phyloP scores from a whole-genome alignment of 1,140 invertebrate genomes.

The Listronotus bonariensis region DNA sequence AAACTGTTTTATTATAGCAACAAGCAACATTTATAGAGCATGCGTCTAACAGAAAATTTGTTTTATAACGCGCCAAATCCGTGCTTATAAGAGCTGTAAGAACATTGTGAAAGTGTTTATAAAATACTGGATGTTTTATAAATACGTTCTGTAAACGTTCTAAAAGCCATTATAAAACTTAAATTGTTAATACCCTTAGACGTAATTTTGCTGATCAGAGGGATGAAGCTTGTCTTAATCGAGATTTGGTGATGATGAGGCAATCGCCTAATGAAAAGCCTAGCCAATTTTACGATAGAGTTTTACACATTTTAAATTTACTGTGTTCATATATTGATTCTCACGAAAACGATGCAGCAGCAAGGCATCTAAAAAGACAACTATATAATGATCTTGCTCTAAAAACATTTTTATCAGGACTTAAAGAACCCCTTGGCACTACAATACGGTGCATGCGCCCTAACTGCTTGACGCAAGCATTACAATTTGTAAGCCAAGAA shows the following conservation, averaged over 20 bases:
- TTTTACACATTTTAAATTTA: constrained; percentile 7
- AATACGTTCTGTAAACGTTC: no score
- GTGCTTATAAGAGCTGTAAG: no score
- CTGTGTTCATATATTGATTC: constrained; percentile 7
- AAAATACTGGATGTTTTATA: no score
- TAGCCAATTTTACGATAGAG: constrained; percentile 21
- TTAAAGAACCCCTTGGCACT: constrained; percentile 16
- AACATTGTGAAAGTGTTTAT: no score
- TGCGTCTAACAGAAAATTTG: no score
- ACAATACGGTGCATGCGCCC: constrained; percentile 16
- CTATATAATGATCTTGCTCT: constrained; percentile 4
- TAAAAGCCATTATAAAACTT: no score
- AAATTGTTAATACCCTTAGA: constrained; percentile 3
- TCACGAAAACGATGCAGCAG: constrained; percentile 3
- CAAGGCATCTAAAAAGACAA: neutral
- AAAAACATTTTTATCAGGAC: constrained; percentile 22
- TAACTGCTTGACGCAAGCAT: neutral
- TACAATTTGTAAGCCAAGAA: constrained; percentile 21
- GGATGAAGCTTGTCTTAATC: constrained; percentile 7
- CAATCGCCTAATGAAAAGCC: constrained; percentile 14
- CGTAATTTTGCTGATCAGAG: constrained; percentile 18
- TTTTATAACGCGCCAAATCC: no score
- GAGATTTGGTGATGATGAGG: constrained; percentile 12
- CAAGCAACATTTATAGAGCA: no score
- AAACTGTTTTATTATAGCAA: no score